Evolutionary conservation across 2,113 vertebrate genomes (phyloP).

Genomic region (Sclerurus mexicanus): DNA sequence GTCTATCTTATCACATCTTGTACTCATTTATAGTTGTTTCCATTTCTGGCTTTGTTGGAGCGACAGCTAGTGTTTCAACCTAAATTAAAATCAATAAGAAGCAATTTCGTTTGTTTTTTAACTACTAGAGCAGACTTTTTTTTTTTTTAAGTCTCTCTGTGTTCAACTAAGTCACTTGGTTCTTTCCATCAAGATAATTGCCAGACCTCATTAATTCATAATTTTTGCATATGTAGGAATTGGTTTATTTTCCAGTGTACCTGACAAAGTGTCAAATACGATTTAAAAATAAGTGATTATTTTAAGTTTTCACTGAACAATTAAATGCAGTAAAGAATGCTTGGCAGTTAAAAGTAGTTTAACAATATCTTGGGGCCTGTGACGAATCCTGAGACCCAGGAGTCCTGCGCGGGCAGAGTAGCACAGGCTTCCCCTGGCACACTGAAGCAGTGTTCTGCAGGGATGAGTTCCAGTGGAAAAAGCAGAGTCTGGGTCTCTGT

Average conservation of each 20-base stretch:
- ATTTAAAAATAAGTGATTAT: conserved; percentile 7
- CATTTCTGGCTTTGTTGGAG: conserved; percentile 63
- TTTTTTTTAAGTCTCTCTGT: neutral
- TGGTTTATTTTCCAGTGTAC: conserved; percentile 13
- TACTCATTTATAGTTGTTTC: conserved; percentile 47
- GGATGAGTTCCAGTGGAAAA: neutral
- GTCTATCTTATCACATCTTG: conserved; percentile 56
- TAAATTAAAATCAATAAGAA: conserved; percentile 79
- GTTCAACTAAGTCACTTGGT: conserved; percentile 25
- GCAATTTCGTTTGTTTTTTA: conserved; percentile 77
- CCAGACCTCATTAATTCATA: conserved; percentile 33
- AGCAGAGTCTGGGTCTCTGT: neutral
- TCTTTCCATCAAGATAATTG: conserved; percentile 22
- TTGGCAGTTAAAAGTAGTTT: neutral
- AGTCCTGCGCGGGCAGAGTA: neutral
- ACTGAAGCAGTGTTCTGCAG: neutral
- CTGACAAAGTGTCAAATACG: conserved; percentile 11
- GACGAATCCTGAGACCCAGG: neutral
- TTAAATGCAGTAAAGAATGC: neutral
- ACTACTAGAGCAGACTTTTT: conserved; percentile 25
- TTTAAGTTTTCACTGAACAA: neutral
- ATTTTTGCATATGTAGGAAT: conserved; percentile 10
- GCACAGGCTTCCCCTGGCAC: neutral
- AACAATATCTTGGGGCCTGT: neutral
- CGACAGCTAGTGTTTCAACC: conserved; percentile 64